Conservation (phyloP, 2,113 vertebrate species). For the Antigone vipio region DNA sequence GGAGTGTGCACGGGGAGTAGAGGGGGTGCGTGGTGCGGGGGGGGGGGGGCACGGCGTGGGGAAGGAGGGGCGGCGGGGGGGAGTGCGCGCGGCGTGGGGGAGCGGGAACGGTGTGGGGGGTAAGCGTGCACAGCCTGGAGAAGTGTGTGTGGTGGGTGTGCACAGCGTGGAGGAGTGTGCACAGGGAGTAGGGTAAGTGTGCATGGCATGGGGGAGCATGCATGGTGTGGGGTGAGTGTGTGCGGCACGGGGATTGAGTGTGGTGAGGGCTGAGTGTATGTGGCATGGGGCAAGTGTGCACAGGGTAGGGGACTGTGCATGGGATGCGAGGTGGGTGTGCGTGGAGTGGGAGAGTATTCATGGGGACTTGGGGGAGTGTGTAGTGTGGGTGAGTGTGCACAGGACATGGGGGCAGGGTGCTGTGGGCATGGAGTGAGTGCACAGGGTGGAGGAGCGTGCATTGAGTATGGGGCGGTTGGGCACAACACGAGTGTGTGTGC, state of each 20-base stretch:
- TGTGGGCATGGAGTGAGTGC: not conserved
- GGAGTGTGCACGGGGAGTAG: not conserved
- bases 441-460: not conserved
- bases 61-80: not conserved
- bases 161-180: not conserved
- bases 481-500: fast-evolving
- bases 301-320: not conserved
- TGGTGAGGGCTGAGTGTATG: not conserved
- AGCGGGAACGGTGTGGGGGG: not conserved
- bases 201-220: not conserved
- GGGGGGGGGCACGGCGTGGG: not conserved
- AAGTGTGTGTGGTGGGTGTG: not conserved
- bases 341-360: fast-evolving
- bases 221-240: not conserved
- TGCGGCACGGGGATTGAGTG: not conserved
- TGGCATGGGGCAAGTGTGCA: not conserved
- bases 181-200: not conserved
- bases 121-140: not conserved
- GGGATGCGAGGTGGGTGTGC: not conserved
- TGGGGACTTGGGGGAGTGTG: not conserved
- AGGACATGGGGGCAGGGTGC: not conserved
- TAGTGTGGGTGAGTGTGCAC: not conserved
- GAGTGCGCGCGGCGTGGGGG: not conserved
- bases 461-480: not conserved
- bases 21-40: not conserved